A percentile compares a stretch with the other conserved stretches of the same genome.
phyloP scores from a whole-genome alignment of 2,797 vertebrate genomes.

The Rhabdomys pumilio region DNA sequence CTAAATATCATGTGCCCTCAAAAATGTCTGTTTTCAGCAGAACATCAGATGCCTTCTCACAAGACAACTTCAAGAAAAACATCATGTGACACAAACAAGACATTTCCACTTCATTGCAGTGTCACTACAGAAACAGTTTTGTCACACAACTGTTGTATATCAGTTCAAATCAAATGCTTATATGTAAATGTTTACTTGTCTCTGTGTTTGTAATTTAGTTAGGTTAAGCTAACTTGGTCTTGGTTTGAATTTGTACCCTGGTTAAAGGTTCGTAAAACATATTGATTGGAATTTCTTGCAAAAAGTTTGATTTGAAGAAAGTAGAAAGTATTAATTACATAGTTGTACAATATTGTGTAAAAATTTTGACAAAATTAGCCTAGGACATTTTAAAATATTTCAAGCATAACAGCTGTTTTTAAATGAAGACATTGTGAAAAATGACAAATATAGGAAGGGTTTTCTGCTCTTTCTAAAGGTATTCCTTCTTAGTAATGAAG shows the following conservation, averaged over 20 bases:
- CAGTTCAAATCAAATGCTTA: not conserved
- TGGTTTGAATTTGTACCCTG: not conserved
- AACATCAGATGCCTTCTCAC: too few species aligned
- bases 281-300: not conserved
- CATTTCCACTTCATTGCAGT: too few species aligned
- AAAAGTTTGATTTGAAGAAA: constrained; percentile 8
- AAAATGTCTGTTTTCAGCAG: too few species aligned
- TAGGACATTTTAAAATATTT: not conserved
- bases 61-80: too few species aligned
- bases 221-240: not conserved
- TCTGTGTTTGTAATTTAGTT: not conserved
- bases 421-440: not conserved
- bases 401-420: not conserved
- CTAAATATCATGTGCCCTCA: too few species aligned
- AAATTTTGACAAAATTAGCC: not conserved
- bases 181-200: not conserved
- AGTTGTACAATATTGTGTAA: not conserved
- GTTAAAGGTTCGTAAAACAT: not conserved
- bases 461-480: not conserved
- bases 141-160: not conserved
- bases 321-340: not conserved
- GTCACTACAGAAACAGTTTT: too few species aligned
- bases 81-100: too few species aligned
- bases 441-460: not conserved
- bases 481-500: not conserved